Percentiles rank a stretch among this genome's conserved stretches.
These are phyloP conservation scores for Pseudomyrmex gracilis DNA, from an alignment of 1,140 invertebrate genomes.

Conservation along the genomic window DNA sequence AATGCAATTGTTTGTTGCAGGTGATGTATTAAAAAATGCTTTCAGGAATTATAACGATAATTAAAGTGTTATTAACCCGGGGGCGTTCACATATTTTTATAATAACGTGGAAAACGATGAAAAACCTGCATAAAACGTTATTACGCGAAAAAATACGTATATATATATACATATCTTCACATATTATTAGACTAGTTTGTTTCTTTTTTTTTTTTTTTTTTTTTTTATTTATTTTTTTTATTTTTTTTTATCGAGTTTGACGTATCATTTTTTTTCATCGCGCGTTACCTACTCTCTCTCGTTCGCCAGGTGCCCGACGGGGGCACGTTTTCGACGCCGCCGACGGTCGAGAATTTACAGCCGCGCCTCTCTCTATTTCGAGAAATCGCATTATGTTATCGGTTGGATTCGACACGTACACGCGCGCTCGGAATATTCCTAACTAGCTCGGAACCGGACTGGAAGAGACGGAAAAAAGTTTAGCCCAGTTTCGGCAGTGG, in stretches of 20 bases:
- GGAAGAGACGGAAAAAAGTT: constrained; percentile 54
- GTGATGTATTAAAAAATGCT: constrained; percentile 46
- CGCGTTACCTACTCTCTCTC: constrained; percentile 11
- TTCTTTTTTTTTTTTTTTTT: neutral
- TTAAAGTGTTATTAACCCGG: constrained; percentile 25
- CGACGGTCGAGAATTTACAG: constrained; percentile 36
- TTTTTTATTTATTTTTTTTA: constrained; percentile 2
- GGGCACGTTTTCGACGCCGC: neutral
- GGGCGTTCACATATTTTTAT: constrained; percentile 18
- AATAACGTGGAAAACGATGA: constrained; percentile 11
- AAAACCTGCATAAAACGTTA: neutral
- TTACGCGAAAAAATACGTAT: neutral
- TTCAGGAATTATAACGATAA: constrained; percentile 24
- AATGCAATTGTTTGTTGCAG: constrained; percentile 19
- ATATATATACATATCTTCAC: no score
- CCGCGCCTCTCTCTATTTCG: constrained; percentile 21
- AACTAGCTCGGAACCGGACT: constrained; percentile 31
- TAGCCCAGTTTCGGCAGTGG: constrained; percentile 53
- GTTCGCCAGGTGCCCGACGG: neutral
- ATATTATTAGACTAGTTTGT: no score
- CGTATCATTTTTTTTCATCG: constrained; percentile 14
- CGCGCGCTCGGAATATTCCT: constrained; percentile 38
- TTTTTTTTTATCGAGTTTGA: constrained; percentile 11
- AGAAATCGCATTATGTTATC: constrained; percentile 52
- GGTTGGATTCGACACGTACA: constrained; percentile 46